Percentiles rank a stretch among this genome's conserved stretches.
Conservation (phyloP, 2,113 vertebrate genomes). For the Melospiza georgiana region DNA sequence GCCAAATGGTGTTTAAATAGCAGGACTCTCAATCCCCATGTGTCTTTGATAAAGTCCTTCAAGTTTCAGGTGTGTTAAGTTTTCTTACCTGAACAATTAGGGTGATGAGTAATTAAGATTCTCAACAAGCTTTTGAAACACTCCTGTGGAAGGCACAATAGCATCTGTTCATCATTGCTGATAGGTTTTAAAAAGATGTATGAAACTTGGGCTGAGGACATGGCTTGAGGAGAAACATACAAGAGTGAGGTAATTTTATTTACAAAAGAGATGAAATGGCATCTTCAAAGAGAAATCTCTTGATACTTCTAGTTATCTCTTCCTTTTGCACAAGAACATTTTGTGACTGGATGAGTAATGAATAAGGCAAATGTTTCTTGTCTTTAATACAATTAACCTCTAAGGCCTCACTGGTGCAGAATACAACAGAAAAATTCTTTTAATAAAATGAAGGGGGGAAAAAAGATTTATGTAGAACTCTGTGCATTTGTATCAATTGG, state of each 20-base stretch:
- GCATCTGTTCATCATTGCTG: background rate
- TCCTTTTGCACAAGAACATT: background rate
- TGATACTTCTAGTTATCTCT: background rate
- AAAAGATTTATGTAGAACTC: background rate
- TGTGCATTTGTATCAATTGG: background rate
- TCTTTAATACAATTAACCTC: background rate
- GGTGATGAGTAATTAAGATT: background rate
- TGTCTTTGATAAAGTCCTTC: background rate
- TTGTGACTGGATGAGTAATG: background rate
- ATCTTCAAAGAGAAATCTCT: background rate
- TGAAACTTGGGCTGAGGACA: background rate
- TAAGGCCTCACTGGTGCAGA: background rate
- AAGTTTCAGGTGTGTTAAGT: background rate
- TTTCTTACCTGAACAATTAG: slow-evolving; percentile 19
- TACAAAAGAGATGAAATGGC: background rate
- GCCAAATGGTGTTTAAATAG: background rate
- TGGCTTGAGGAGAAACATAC: background rate
- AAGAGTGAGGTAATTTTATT: background rate
- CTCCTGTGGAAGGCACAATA: background rate
- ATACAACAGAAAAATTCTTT: background rate
- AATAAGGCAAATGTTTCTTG: background rate
- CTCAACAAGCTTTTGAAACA: background rate
- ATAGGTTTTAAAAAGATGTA: background rate
- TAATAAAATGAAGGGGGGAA: background rate
- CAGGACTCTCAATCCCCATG: background rate